Conservation (phyloP, 2,113 vertebrate genomes). For the Pygoscelis antarcticus region DNA sequence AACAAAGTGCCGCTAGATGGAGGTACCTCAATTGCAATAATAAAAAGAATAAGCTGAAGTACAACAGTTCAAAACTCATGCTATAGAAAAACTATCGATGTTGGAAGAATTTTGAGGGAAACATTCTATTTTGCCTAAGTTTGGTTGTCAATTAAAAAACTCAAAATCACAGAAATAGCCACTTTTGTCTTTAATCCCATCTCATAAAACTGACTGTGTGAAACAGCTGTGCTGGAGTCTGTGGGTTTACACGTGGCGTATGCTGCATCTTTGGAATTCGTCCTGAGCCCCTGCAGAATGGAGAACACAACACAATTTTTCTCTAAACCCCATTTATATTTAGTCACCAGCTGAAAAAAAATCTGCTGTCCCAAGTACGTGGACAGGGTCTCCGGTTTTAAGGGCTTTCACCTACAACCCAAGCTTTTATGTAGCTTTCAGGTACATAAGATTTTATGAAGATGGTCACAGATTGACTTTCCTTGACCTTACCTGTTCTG, state of each 20-base stretch:
- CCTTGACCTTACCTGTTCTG: not conserved
- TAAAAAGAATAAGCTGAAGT: not conserved
- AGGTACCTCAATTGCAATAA: not conserved
- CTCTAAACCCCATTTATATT: not conserved
- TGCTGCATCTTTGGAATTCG: not conserved
- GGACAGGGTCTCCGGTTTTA: not conserved
- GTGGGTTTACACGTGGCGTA: fast-evolving
- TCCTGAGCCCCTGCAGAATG: not conserved
- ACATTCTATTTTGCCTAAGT: not conserved
- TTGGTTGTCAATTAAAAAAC: not conserved
- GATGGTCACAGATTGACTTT: not conserved
- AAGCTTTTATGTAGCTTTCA: not conserved
- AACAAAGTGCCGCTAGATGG: not conserved
- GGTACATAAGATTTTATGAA: not conserved
- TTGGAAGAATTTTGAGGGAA: not conserved
- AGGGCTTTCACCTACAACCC: not conserved
- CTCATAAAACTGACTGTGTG: not conserved
- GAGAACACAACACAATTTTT: not conserved
- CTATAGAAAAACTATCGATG: not conserved
- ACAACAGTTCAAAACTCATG: not conserved
- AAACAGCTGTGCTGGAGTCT: not conserved
- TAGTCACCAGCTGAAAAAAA: not conserved
- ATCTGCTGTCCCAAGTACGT: not conserved
- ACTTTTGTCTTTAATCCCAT: not conserved
- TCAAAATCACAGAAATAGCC: not conserved